A percentile compares a stretch with the other conserved stretches of the same genome.
These are phyloP conservation scores for Megamerina dolium DNA, from an alignment of 2,888 invertebrate species.

Conservation along the genomic window DNA sequence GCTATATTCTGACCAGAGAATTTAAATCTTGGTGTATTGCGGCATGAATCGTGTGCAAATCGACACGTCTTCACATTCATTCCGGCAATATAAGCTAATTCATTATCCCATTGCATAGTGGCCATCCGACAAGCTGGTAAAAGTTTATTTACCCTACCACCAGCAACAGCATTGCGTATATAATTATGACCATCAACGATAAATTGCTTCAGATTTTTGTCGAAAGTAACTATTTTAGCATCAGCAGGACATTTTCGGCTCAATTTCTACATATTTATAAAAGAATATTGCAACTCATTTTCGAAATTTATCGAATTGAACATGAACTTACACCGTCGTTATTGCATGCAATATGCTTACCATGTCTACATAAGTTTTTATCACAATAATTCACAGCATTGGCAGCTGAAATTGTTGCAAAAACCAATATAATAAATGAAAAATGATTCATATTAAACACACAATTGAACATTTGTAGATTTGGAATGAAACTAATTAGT, in stretches of 20 bases:
- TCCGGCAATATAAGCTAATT: constrained; percentile 31
- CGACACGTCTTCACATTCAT: constrained; percentile 31
- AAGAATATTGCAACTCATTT: background rate
- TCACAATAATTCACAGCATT: too few species aligned
- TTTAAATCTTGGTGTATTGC: constrained; percentile 28
- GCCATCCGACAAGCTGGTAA: constrained; percentile 35
- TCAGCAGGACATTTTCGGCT: background rate
- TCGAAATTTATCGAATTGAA: background rate
- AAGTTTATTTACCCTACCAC: constrained; percentile 16
- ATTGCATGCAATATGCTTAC: background rate
- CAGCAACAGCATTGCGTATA: constrained; percentile 15
- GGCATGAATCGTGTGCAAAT: constrained; percentile 33
- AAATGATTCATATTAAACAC: too few species aligned
- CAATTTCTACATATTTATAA: background rate
- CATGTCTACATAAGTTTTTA: too few species aligned
- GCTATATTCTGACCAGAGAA: constrained; percentile 37
- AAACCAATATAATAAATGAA: too few species aligned
- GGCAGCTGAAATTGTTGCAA: too few species aligned
- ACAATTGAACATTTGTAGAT: too few species aligned
- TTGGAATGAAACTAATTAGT: too few species aligned
- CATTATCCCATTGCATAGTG: constrained; percentile 34
- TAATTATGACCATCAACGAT: constrained; percentile 10
- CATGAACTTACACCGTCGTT: background rate
- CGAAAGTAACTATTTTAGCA: background rate
- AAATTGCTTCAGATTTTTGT: background rate